Evolutionary conservation across 2,888 invertebrate genomes (phyloP).

Genomic region (Epirrhoe alternata): DNA sequence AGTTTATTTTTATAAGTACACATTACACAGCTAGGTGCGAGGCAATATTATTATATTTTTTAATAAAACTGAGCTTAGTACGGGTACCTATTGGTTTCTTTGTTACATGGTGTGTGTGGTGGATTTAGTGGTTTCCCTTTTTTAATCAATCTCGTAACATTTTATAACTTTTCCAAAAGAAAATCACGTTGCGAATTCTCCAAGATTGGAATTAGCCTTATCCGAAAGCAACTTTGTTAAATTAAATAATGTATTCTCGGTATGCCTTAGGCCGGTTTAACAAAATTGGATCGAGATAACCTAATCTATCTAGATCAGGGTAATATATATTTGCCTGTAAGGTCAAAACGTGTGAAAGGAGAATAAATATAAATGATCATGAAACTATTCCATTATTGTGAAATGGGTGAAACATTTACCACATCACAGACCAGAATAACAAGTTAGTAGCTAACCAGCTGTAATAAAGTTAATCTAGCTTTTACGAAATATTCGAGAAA

Average conservation of each 20-base stretch:
- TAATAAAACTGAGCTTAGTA: background rate
- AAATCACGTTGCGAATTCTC: conserved; percentile 1
- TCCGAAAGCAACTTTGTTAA: conserved; percentile 18
- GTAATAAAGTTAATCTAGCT: conserved; percentile 7
- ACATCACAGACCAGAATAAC: conserved; percentile 21
- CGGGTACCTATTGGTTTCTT: background rate
- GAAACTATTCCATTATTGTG: conserved; percentile 10
- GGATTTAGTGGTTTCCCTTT: background rate
- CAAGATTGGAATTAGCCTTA: conserved; percentile 7
- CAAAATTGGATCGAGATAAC: conserved; percentile 17
- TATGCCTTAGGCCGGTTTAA: conserved; percentile 8
- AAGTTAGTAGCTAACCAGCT: conserved; percentile 9
- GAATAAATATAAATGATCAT: conserved; percentile 4
- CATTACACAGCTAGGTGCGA: background rate
- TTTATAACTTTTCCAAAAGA: background rate
- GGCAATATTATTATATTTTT: background rate
- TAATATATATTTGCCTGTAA: background rate
- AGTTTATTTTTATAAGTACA: background rate
- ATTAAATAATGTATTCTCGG: conserved; percentile 17
- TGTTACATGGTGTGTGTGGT: background rate
- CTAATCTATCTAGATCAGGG: conserved; percentile 7
- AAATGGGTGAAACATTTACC: conserved; percentile 17
- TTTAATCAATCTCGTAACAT: background rate
- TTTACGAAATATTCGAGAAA: conserved; percentile 24
- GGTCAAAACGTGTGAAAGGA: conserved; percentile 2